Base-by-base conservation (phyloP, 2,888 invertebrate genomes). In the Eupithecia inturbata region DNA sequence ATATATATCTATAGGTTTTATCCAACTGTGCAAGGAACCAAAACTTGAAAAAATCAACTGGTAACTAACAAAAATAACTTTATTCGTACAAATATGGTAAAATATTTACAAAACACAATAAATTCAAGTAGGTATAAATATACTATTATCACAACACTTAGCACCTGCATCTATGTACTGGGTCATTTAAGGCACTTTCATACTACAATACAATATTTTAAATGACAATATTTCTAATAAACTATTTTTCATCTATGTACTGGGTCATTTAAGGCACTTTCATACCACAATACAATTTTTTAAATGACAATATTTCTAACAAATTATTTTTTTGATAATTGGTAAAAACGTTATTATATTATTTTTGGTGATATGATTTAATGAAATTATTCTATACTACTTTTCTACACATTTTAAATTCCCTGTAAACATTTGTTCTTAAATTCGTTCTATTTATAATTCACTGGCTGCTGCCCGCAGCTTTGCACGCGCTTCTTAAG, bases 141-240 rank as follows among this genome's bases (percentile, higher is more conserved):
- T 67, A 73, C 62, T 69, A 68, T 60, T 96, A 95, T 0, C 95
- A 94, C 2, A 95, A n/a, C 60, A 81, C 68, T 41, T 79, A 81
- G 77, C 80, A 83, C 76, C 71, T 67, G 0, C 86, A 62, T 2
- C 95, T 71, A 39, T 68, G 66, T 71, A 69, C 66, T 67, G 31
- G 16, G n/a, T 68, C 22, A 57, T 72, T 19, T 45, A 70, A 68
- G 73, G 68, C 73, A 71, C 68, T 73, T 71, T 49, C 70, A 73
- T 60, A 70, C 70, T 49, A n/a, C n/a, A 22, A 31, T 7, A n/a
- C 45, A 45, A 45, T 45, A 45, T 45, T 45, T n/a, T 45, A 45
- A 45, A 45, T 28, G 16, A 60, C 14, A 60, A 26, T 60, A 22
- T n/a, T n/a, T 22, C n/a, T 6, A 49, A 49, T 49, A 49, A n/a